Base-by-base conservation (phyloP, 2,888 invertebrate genomes). In the Hyles lineata region DNA sequence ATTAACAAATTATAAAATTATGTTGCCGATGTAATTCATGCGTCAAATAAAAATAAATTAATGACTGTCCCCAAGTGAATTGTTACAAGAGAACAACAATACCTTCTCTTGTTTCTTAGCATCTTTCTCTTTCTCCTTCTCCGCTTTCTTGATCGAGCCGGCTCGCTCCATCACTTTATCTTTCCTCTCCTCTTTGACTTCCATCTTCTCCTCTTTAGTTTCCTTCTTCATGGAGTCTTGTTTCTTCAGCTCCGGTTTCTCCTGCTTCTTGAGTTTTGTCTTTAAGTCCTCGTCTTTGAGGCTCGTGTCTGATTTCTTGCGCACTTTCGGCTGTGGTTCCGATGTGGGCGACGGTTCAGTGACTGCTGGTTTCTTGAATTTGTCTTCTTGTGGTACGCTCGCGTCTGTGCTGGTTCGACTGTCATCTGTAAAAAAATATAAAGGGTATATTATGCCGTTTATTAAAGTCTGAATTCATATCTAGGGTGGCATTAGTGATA, bases 241-340 rank as follows among this genome's bases (percentile, higher is more conserved):
- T 60, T 90, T 92, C 76, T 89, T 90, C 9, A 88, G 29, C 74
- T 90, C 89, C 0, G 87, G 87, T 75, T 89, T 89, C 17, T 89
- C 89, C 23, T 67, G 67, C 43, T 78, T 83, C 71, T 89, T 89
- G 0, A 88, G 89, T 77, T 89, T 91, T 1, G 76, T 62, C 82
- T 91, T 92, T 2, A 80, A 29, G 17, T 92, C 92, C 75, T 94
- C 94, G 5, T 94, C 94, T 80, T 93, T 93, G 60, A 92, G 82
- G 72, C 92, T 92, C 1, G 93, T 89, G 80, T 94, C 94, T 0
- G 93, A 92, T 75, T 93, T 94, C 81, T 93, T 93, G 43, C 93
- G 84, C 1, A 88, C 76, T 77, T 93, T 94, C 0, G 85, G 84
- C 69, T 87, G 89, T 8, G 82, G 75, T 59, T 89, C 89, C 25